Percentiles rank a stretch among this genome's conserved stretches.
phyloP scores from a whole-genome alignment of 2,113 vertebrate genomes.

The Clupea harengus region DNA sequence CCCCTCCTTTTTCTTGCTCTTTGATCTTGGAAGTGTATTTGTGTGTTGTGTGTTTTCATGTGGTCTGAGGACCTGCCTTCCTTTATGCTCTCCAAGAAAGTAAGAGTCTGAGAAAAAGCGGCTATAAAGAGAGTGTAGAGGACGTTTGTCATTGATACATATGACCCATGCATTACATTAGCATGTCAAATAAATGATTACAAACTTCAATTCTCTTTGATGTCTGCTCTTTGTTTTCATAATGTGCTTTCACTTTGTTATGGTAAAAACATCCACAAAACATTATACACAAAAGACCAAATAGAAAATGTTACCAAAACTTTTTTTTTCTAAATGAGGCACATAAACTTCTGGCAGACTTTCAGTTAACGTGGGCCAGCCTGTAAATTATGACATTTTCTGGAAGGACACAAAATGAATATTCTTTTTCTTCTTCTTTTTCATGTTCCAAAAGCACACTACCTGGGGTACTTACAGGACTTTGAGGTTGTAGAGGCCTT shows the following conservation, averaged over 20 bases:
- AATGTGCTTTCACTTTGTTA: not conserved
- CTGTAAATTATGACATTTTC: constrained; percentile 7
- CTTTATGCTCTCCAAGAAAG: constrained; percentile 3
- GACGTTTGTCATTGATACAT: not conserved
- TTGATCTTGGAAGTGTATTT: constrained; percentile 9
- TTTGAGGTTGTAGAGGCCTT: constrained; percentile 89
- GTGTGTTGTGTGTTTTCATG: not conserved
- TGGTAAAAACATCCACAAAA: not conserved
- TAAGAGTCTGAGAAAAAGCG: not conserved
- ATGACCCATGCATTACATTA: not conserved
- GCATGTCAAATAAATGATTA: not conserved
- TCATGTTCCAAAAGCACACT: not conserved
- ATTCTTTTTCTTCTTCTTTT: not conserved
- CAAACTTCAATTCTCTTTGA: not conserved
- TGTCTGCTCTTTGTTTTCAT: not conserved
- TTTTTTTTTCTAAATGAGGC: not conserved
- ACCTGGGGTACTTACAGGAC: constrained; percentile 83
- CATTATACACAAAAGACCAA: not conserved
- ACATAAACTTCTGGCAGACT: not conserved
- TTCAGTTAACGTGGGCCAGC: not conserved
- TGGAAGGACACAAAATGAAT: constrained; percentile 8
- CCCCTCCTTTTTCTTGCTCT: not conserved
- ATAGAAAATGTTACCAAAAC: constrained; percentile 4
- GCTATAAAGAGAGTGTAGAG: not conserved
- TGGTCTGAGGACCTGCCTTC: not conserved